Evolutionary conservation across 1,140 invertebrate species (phyloP).

Genomic region (Hesperophylax magnus): DNA sequence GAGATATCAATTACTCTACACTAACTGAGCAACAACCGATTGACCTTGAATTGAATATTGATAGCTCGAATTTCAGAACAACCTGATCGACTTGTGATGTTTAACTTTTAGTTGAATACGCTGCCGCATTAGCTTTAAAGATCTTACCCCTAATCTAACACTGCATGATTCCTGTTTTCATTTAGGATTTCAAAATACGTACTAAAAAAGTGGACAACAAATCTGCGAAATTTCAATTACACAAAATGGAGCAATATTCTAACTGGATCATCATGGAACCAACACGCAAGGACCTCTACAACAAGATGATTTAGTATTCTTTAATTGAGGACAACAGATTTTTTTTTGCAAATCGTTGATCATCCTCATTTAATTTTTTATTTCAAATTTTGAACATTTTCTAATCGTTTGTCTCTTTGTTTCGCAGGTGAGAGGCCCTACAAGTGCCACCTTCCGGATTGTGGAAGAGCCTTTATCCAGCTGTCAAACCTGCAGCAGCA

Average conservation of each 20-base stretch:
- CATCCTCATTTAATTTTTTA: too few species aligned
- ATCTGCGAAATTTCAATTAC: too few species aligned
- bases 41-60: constrained; percentile 33
- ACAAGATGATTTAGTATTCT: background rate
- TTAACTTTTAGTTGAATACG: constrained; percentile 20
- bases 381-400: background rate
- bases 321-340: too few species aligned
- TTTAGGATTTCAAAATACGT: background rate
- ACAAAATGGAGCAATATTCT: too few species aligned
- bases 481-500: constrained; percentile 97
- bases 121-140: constrained; percentile 32
- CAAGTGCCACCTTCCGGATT: constrained; percentile 96
- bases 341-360: too few species aligned
- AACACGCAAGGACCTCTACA: too few species aligned
- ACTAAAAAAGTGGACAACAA: too few species aligned
- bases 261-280: too few species aligned
- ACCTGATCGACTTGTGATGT: constrained; percentile 31
- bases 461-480: constrained; percentile 96
- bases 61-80: constrained; percentile 32
- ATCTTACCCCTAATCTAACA: background rate
- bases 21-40: background rate
- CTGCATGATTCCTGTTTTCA: background rate
- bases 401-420: constrained; percentile 59
- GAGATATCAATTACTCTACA: constrained; percentile 18
- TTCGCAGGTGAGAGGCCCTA: constrained; percentile 95